Base-by-base conservation (phyloP, 2,888 invertebrate species). In the Melanophora roralis region DNA sequence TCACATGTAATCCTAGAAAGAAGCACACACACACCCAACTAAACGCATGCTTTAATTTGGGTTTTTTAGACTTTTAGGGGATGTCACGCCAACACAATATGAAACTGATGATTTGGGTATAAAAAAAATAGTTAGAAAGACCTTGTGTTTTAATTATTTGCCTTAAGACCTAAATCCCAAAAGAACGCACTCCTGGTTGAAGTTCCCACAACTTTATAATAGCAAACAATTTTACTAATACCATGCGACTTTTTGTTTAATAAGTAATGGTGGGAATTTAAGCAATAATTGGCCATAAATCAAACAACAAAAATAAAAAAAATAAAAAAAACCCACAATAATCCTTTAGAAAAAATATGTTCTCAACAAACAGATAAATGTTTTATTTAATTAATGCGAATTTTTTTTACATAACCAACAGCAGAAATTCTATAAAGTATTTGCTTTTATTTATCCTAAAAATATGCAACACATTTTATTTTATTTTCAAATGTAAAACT, bases 31-130 rank as follows among this genome's bases (percentile, higher is more conserved):
- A 21, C 36, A 45, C 36, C 14, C 55, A 49, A 23, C n/a, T 40
- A 4, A 27, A 32, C 45, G 45, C n/a, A 43, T 34, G 14, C 14
- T 36, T 12, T 9, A 67, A 75, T 40, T 75, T 45, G 75, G 75
- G n/a, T n/a, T 75, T 67, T 79, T 16, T 72, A 72, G 71, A 60
- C 71, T 67, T 69, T 36, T 40, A 53, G 55, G 65, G 73, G 75
- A 32, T 75, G 67, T 57, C 40, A 38, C 14, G 23, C 32, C 43
- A n/a, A 21, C n/a, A 27, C 16, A 60, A 57, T 36, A 34, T 21
- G 59, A 60, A 68, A 53, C 60, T 51, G 60, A 32, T 68, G 38
- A 38, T 60, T 74, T 75, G 65, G 59, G 34, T 79, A 71, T 6
- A 49, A 67, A 47, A 47, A 60, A 47, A 47, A 60, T 67, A 60